A percentile compares a stretch with the other conserved stretches of the same genome.
Conservation (phyloP, 92 coral and sea anemone genomes). For the Siderastrea siderea region DNA sequence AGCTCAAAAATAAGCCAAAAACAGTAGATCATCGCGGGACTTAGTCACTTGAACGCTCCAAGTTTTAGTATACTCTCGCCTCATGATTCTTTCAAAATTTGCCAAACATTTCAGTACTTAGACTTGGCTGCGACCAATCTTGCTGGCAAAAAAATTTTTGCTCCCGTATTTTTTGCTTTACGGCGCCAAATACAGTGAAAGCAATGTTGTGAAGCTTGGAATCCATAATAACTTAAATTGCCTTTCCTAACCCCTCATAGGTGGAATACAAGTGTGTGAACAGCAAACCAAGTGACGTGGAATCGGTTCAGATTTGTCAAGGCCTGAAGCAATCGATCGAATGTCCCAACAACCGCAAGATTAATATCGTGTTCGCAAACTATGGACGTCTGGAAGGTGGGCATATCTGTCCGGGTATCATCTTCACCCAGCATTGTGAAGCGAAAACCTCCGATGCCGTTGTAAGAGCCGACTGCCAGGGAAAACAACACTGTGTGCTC, state of each 20-base stretch:
- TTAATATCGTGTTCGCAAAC: background rate
- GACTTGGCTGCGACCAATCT: no score
- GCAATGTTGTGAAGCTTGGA: no score
- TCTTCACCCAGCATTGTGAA: background rate
- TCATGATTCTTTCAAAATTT: no score
- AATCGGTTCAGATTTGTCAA: background rate
- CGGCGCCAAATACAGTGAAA: no score
- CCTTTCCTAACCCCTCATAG: background rate
- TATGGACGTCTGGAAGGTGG: background rate
- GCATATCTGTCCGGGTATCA: background rate
- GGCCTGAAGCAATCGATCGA: background rate
- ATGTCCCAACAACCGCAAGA: background rate
- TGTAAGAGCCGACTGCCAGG: background rate
- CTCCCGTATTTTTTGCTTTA: no score
- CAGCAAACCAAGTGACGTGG: background rate
- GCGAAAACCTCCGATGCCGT: background rate
- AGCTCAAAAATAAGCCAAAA: no score
- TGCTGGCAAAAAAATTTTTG: no score
- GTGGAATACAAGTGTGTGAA: background rate
- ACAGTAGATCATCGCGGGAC: no score
- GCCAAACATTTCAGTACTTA: no score
- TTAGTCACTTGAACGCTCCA: no score
- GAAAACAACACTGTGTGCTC: background rate
- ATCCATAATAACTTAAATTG: background rate
- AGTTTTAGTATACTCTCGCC: no score